phyloP scores from a whole-genome alignment of 2,888 invertebrate genomes.

The Achlya flavicornis region DNA sequence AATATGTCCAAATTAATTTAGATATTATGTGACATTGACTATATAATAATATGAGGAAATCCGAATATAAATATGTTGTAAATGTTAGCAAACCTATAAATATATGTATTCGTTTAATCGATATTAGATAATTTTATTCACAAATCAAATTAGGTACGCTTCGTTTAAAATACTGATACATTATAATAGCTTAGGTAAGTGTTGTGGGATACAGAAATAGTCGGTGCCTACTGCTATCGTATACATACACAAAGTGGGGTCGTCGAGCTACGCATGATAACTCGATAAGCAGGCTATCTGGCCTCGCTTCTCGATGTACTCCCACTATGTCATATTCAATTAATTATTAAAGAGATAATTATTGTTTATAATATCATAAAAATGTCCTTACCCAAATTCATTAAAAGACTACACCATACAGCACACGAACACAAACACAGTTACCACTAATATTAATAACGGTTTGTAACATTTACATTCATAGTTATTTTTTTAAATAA shows the following conservation, averaged over 20 bases:
- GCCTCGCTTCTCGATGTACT: constrained; percentile 43
- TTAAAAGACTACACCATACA: too few species aligned
- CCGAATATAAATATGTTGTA: background rate
- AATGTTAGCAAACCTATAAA: background rate
- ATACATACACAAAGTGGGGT: constrained; percentile 40
- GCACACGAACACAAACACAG: too few species aligned
- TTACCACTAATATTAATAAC: too few species aligned
- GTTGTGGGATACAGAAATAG: constrained; percentile 22
- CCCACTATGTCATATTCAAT: constrained; percentile 44
- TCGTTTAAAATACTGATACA: background rate
- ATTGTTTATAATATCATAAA: constrained; percentile 11
- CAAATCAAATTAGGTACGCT: background rate
- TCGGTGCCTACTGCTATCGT: constrained; percentile 34
- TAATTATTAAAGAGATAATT: constrained; percentile 48
- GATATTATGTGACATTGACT: background rate
- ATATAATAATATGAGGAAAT: background rate
- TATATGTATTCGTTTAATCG: too few species aligned
- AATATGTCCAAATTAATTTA: background rate
- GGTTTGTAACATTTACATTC: too few species aligned
- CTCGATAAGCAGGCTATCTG: constrained; percentile 38
- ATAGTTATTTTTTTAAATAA: too few species aligned
- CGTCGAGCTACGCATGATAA: constrained; percentile 48
- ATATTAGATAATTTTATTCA: background rate
- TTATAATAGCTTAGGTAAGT: background rate
- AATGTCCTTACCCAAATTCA: constrained; percentile 2